Evolutionary conservation across 2,888 invertebrate species (phyloP).

Genomic region (Parelbella ahira): DNA sequence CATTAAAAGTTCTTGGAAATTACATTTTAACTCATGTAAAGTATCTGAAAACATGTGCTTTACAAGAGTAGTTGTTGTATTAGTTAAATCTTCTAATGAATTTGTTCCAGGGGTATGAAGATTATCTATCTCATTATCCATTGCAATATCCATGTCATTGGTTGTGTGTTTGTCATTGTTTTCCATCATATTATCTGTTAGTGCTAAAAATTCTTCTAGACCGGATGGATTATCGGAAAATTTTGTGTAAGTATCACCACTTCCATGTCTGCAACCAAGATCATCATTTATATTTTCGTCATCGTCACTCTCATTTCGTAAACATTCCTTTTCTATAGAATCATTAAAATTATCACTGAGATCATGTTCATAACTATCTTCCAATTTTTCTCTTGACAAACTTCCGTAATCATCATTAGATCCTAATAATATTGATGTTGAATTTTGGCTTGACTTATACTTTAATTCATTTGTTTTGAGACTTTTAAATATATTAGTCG

Average conservation of each 20-base stretch:
- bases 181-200: constrained; percentile 62
- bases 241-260: constrained; percentile 72
- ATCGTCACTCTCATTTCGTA: constrained; percentile 34
- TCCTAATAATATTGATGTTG: not conserved
- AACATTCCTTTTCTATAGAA: constrained; percentile 45
- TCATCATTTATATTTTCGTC: constrained; percentile 34
- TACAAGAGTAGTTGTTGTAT: constrained; percentile 30
- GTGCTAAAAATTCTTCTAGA: constrained; percentile 65
- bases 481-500: constrained; percentile 3
- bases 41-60: constrained; percentile 55
- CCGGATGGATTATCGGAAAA: constrained; percentile 64
- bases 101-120: constrained; percentile 65
- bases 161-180: constrained; percentile 36
- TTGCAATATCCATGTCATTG: too few species aligned
- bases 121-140: constrained; percentile 43
- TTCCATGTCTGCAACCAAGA: constrained; percentile 55
- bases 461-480: not conserved
- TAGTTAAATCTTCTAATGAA: constrained; percentile 59
- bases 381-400: constrained; percentile 50
- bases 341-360: constrained; percentile 49
- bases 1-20: constrained; percentile 54
- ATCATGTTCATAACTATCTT: constrained; percentile 53
- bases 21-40: constrained; percentile 56
- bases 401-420: constrained; percentile 35
- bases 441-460: not conserved